A percentile compares a stretch with the other conserved stretches of the same genome.
These are phyloP conservation scores for Hylia prasina DNA, from an alignment of 2,113 vertebrate species.

Conservation along the genomic window DNA sequence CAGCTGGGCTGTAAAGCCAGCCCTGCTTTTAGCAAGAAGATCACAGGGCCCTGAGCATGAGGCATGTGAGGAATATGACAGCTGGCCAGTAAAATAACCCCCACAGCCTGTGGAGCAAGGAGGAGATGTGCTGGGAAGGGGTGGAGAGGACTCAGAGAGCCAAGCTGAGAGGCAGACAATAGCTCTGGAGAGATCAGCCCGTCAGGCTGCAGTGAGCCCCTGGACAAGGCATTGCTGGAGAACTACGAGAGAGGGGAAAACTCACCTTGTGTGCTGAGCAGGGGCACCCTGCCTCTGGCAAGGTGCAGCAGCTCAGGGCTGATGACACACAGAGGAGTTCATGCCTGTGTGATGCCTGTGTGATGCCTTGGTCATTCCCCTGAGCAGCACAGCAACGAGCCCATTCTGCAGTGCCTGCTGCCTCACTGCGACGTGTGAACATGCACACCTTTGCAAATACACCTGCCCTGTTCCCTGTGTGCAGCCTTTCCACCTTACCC, in stretches of 20 bases:
- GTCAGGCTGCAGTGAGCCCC: fast-evolving
- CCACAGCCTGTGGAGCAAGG: not conserved
- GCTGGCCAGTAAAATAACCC: not conserved
- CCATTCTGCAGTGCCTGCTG: not conserved
- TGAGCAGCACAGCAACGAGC: not conserved
- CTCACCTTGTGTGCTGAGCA: fast-evolving
- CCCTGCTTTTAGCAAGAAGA: conserved; percentile 23
- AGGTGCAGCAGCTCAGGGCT: not conserved
- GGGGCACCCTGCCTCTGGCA: fast-evolving
- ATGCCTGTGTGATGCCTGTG: not conserved
- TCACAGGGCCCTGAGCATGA: not conserved
- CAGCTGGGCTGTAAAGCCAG: conserved; percentile 43
- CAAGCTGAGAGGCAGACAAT: not conserved
- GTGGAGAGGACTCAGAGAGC: not conserved
- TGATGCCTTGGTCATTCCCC: not conserved
- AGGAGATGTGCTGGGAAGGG: not conserved
- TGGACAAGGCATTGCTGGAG: not conserved
- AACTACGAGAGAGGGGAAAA: not conserved
- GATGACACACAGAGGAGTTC: not conserved
- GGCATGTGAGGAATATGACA: conserved; percentile 35
- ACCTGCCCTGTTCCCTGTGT: not conserved
- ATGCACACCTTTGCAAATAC: not conserved
- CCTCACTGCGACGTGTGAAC: fast-evolving
- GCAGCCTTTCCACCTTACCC: not conserved
- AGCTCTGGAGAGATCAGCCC: not conserved